Evolutionary conservation across 2,888 invertebrate genomes (phyloP).

Genomic region (Ochropleura plecta): DNA sequence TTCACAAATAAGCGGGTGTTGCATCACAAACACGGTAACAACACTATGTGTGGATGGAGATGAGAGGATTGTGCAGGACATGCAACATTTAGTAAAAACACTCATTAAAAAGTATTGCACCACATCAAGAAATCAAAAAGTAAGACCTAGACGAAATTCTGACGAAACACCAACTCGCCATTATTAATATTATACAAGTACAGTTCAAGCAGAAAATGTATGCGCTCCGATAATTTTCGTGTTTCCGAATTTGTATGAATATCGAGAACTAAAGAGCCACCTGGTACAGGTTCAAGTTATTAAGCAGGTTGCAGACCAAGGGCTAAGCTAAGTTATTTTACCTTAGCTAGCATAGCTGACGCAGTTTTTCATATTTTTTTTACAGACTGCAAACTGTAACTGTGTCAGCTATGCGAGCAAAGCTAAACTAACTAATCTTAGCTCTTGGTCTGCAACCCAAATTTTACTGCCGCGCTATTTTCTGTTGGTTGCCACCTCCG

Average conservation of each 20-base stretch:
- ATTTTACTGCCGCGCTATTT: too few relatives aligned
- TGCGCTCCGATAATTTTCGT: background rate
- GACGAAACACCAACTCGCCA: background rate
- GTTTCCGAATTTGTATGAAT: background rate
- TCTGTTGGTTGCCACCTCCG: background rate
- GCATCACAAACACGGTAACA: slow-evolving; percentile 51
- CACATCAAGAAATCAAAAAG: background rate
- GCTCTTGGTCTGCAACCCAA: too few relatives aligned
- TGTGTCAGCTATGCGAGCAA: too few relatives aligned
- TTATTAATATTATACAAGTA: background rate
- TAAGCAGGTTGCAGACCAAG: too few relatives aligned
- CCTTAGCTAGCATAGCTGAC: too few relatives aligned
- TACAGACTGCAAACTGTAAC: too few relatives aligned
- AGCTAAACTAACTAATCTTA: too few relatives aligned
- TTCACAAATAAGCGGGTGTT: slow-evolving; percentile 44
- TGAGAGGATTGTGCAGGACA: slow-evolving; percentile 64
- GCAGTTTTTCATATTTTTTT: too few relatives aligned
- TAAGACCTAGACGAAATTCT: background rate
- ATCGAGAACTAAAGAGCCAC: background rate
- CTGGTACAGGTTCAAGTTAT: too few relatives aligned
- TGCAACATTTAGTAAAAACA: slow-evolving; percentile 57
- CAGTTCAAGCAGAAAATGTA: background rate
- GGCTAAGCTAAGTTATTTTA: too few relatives aligned
- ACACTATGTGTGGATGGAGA: slow-evolving; percentile 63
- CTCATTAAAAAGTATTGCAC: slow-evolving; percentile 18